Percentiles rank a stretch among this genome's conserved stretches.
Evolutionary conservation across 1,140 invertebrate genomes (phyloP).

Genomic region (Eumaeus atala): DNA sequence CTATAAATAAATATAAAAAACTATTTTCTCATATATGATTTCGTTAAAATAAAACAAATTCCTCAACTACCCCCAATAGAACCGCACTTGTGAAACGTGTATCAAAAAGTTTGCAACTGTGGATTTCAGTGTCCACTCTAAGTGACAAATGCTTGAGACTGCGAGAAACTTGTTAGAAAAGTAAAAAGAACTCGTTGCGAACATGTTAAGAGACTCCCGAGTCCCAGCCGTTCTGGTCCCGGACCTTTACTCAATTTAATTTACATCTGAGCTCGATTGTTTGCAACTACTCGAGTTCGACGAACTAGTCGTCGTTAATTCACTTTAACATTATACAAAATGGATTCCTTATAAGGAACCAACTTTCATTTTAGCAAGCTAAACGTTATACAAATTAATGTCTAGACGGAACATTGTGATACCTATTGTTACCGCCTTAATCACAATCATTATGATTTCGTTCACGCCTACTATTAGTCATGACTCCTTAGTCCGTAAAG

Average conservation of each 20-base stretch:
- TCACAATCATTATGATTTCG: constrained; percentile 12
- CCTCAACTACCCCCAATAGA: constrained; percentile 11
- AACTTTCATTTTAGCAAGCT: constrained; percentile 21
- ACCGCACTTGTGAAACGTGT: constrained; percentile 22
- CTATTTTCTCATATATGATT: not conserved
- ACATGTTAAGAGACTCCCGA: constrained; percentile 44
- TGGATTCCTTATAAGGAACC: constrained; percentile 40
- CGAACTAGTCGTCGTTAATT: constrained; percentile 49
- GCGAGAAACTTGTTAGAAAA: constrained; percentile 59
- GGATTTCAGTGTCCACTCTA: constrained; percentile 50
- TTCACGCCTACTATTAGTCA: no score
- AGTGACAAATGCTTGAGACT: constrained; percentile 57
- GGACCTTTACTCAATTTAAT: constrained; percentile 53
- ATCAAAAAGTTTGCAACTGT: constrained; percentile 34
- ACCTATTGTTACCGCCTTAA: constrained; percentile 16
- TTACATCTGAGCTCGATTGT: constrained; percentile 60
- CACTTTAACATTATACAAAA: constrained; percentile 42
- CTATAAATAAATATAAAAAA: no score
- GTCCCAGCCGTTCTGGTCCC: no score
- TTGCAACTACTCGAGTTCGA: constrained; percentile 52
- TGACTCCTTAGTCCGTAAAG: no score
- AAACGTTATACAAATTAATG: constrained; percentile 30
- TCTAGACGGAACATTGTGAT: constrained; percentile 32
- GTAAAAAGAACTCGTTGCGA: constrained; percentile 58
- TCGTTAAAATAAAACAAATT: constrained; percentile 10